Percentiles rank a stretch among this genome's conserved stretches.
Conservation (phyloP, 2,113 vertebrate species). For the Hirundichthys speculiger region DNA sequence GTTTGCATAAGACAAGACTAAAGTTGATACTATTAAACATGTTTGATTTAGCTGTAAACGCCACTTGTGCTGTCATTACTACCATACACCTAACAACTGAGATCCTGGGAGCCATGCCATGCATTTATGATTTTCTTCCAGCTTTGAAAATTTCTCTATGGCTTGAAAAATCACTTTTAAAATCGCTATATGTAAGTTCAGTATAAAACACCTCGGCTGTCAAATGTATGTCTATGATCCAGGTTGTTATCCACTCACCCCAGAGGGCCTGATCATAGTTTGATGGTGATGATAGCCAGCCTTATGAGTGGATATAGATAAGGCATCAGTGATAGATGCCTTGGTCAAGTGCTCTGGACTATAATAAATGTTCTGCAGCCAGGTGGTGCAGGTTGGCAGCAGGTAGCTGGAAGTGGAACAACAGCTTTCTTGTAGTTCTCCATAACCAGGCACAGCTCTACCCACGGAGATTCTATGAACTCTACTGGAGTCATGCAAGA, state of each 20-base stretch:
- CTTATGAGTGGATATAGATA: constrained; percentile 68
- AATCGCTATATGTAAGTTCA: no score
- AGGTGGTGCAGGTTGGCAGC: constrained; percentile 60
- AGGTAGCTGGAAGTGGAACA: constrained; percentile 55
- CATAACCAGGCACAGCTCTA: constrained; percentile 14
- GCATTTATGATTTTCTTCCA: no score
- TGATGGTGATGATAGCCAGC: constrained; percentile 51
- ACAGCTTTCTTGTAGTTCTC: constrained; percentile 45
- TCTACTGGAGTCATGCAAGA: not conserved
- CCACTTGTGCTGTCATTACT: no score
- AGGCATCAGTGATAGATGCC: constrained; percentile 64
- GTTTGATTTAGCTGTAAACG: no score
- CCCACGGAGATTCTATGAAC: constrained; percentile 5
- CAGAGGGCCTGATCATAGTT: constrained; percentile 56
- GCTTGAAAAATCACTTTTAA: no score
- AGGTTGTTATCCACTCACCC: constrained; percentile 36
- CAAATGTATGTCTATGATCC: constrained; percentile 34
- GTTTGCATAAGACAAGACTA: no score
- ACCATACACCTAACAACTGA: no score
- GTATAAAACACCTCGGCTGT: no score
- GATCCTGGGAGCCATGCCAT: no score
- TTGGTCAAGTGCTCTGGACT: constrained; percentile 57
- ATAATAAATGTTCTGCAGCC: constrained; percentile 56
- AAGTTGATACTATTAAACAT: no score
- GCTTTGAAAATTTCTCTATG: no score